phyloP scores from a whole-genome alignment of 2,888 invertebrate genomes.

The Galeopsomyia nigrocyanea region DNA sequence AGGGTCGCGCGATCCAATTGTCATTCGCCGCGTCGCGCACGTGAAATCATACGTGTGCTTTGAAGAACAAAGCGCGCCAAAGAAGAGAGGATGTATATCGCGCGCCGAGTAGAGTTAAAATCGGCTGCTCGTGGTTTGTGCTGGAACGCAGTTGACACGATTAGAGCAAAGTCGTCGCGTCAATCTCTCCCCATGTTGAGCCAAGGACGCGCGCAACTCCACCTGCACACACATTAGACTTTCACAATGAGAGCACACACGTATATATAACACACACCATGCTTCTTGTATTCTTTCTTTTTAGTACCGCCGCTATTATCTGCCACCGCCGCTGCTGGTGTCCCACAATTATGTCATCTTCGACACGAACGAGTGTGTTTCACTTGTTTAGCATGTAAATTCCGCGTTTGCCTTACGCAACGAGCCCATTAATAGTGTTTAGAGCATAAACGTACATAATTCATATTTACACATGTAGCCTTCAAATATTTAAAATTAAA shows the following conservation, averaged over 20 bases:
- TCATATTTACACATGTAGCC: not conserved
- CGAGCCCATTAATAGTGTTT: no score
- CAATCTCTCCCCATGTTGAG: constrained; percentile 67
- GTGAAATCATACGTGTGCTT: not conserved
- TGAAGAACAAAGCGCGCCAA: not conserved
- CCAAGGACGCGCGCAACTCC: constrained; percentile 33
- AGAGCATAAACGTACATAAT: no score
- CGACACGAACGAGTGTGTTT: no score
- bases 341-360: no score
- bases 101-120: not conserved
- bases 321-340: no score
- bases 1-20: no score
- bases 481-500: constrained; percentile 8
- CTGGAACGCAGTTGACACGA: constrained; percentile 65
- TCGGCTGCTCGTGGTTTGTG: constrained; percentile 23
- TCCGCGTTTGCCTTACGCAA: no score
- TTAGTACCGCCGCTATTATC: no score
- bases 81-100: constrained; percentile 13
- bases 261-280: constrained; percentile 17
- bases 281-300: not conserved
- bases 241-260: constrained; percentile 28
- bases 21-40: not conserved
- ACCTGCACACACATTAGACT: constrained; percentile 23
- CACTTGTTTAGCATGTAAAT: no score
- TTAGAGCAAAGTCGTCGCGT: constrained; percentile 58